These are phyloP conservation scores for Drosophila ananassae DNA, from an alignment of 1,140 invertebrate genomes.

Conservation along the genomic window DNA sequence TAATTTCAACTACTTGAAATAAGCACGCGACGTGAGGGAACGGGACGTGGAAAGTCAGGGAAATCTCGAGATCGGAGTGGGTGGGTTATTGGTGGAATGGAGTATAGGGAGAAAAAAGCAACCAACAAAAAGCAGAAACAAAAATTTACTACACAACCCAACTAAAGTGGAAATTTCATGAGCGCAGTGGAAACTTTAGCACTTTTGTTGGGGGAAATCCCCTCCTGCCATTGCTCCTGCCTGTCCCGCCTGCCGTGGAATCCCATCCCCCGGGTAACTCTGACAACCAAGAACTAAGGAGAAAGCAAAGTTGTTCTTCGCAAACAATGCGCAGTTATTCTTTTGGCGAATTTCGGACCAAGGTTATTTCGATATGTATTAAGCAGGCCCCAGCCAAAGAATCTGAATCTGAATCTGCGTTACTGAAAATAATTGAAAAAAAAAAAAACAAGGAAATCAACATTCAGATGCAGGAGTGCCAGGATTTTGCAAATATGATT, in stretches of 20 bases:
- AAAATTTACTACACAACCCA: conserved; percentile 71
- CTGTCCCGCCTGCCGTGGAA: background rate
- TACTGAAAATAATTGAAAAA: conserved; percentile 16
- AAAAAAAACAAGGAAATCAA: conserved; percentile 14
- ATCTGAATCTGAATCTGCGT: conserved; percentile 46
- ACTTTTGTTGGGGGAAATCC: conserved; percentile 43
- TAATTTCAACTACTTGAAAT: conserved; percentile 80
- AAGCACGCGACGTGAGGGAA: conserved; percentile 62
- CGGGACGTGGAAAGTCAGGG: conserved; percentile 4
- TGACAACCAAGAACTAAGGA: conserved; percentile 41
- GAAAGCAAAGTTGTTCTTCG: conserved; percentile 74
- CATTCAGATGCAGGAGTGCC: background rate
- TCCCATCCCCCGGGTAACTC: conserved; percentile 28
- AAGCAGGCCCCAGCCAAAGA: conserved; percentile 41
- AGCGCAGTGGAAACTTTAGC: conserved; percentile 76
- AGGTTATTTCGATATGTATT: conserved; percentile 77
- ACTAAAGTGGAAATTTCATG: conserved; percentile 80
- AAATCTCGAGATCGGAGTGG: conserved; percentile 36
- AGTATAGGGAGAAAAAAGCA: conserved; percentile 8
- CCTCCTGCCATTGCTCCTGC: background rate
- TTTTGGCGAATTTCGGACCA: conserved; percentile 76
- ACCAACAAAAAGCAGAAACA: conserved; percentile 43
- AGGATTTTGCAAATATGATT: conserved; percentile 44
- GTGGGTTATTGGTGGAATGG: background rate
- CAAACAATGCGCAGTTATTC: conserved; percentile 80